Evolutionary conservation across 2,797 vertebrate species (phyloP).

Genomic region (Anguilla obscura): DNA sequence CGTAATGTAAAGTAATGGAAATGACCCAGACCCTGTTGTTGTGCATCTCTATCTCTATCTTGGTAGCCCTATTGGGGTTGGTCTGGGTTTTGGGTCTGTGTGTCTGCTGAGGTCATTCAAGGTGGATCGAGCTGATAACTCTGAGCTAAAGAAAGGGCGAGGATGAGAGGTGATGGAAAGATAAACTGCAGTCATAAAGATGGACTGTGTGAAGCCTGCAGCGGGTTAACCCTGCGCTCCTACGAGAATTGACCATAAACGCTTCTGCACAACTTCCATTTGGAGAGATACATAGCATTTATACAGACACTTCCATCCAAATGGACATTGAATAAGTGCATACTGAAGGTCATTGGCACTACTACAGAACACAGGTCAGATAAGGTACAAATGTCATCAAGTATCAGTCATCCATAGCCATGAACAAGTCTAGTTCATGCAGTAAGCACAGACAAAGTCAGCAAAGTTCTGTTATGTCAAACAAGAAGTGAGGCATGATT

Average conservation of each 20-base stretch:
- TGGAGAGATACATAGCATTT: neutral
- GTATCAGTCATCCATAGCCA: no score
- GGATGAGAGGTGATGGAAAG: neutral
- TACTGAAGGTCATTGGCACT: no score
- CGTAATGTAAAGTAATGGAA: no score
- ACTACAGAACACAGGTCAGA: no score
- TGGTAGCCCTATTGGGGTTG: neutral
- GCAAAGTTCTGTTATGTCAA: no score
- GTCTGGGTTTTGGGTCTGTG: neutral
- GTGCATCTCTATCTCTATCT: neutral
- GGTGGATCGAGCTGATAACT: neutral
- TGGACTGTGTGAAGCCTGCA: neutral
- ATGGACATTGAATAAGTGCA: no score
- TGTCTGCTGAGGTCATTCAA: neutral
- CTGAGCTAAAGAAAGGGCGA: neutral
- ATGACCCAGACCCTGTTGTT: no score
- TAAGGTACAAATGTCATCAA: no score
- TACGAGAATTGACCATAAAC: neutral
- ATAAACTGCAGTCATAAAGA: neutral
- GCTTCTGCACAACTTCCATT: neutral
- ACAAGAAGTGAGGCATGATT: no score
- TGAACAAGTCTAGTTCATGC: no score
- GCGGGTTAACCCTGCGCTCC: neutral
- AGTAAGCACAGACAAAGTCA: no score
- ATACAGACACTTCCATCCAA: neutral